Evolutionary conservation across 2,113 vertebrate species (phyloP).

Genomic region (Scortum barcoo): DNA sequence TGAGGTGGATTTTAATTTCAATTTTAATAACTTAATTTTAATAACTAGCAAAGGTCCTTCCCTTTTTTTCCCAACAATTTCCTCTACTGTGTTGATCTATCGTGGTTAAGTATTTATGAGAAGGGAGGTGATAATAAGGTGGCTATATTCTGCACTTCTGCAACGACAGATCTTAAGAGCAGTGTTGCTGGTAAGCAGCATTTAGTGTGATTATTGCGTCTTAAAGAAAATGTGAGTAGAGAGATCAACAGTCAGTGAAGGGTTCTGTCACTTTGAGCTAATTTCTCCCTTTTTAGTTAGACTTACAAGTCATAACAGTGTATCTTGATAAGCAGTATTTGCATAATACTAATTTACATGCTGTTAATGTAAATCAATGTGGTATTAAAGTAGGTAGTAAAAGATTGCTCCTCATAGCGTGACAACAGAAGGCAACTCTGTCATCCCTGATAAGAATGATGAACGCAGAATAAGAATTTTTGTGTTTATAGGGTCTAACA

Average conservation of each 20-base stretch:
- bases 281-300: conserved; percentile 11
- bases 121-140: conserved; percentile 57
- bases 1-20: conserved; percentile 55
- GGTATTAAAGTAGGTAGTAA: conserved; percentile 34
- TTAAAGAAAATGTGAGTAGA: conserved; percentile 10
- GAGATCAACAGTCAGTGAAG: not conserved
- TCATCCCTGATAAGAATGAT: conserved; percentile 56
- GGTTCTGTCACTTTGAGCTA: not conserved
- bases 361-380: conserved; percentile 29
- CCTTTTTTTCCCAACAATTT: conserved; percentile 28
- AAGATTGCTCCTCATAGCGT: conserved; percentile 28
- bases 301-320: conserved; percentile 18
- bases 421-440: conserved; percentile 46
- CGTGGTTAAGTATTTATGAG: conserved; percentile 73
- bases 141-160: conserved; percentile 48
- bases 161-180: conserved; percentile 29
- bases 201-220: conserved; percentile 25
- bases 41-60: conserved; percentile 22
- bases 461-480: conserved; percentile 39
- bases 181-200: not conserved
- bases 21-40: conserved; percentile 68
- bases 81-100: conserved; percentile 57
- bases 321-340: conserved; percentile 28
- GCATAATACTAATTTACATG: conserved; percentile 19
- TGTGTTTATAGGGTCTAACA: conserved; percentile 24